phyloP scores from a whole-genome alignment of 2,113 vertebrate genomes.

The Rhea americana region DNA sequence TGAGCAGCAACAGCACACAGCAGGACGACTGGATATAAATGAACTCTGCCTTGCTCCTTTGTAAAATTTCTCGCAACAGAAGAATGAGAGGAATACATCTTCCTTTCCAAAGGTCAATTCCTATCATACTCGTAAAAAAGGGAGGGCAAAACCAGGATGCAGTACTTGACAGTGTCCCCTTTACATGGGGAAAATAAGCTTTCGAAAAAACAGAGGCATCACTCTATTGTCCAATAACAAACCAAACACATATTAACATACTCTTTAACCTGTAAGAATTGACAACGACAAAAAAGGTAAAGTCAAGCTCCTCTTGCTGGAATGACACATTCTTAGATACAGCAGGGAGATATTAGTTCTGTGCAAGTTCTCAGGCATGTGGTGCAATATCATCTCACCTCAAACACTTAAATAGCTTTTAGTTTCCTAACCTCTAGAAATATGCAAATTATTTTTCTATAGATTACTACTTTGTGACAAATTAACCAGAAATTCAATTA shows the following conservation, averaged over 20 bases:
- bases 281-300: not conserved
- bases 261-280: not conserved
- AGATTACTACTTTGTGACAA: not conserved
- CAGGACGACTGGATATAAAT: not conserved
- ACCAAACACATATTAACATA: not conserved
- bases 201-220: not conserved
- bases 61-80: not conserved
- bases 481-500: not conserved
- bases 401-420: not conserved
- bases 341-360: not conserved
- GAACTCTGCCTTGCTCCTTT: not conserved
- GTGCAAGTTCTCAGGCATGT: conserved; percentile 14
- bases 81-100: not conserved
- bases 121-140: not conserved
- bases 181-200: not conserved
- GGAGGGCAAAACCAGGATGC: not conserved
- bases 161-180: conserved; percentile 23
- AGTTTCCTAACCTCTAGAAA: not conserved
- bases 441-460: not conserved
- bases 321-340: not conserved
- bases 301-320: not conserved
- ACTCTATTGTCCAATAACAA: not conserved
- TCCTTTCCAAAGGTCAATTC: not conserved
- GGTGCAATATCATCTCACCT: not conserved
- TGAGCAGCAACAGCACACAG: not conserved